Evolutionary conservation across 2,888 invertebrate genomes (phyloP).

Genomic region (Lycaena phlaeas): DNA sequence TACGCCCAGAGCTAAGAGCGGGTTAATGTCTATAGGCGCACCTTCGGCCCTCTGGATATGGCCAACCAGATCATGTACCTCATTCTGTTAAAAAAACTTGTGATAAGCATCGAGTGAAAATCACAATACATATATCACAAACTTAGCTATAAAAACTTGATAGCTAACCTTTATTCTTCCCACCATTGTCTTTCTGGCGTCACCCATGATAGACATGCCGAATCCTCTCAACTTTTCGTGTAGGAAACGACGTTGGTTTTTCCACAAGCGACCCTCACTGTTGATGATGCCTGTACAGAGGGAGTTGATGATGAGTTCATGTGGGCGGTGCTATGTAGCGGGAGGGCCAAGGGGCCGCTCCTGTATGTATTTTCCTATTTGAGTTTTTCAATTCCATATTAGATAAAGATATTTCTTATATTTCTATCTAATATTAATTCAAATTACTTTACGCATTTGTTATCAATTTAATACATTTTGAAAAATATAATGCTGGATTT

Average conservation of each 20-base stretch:
- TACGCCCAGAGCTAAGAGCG: constrained; percentile 83
- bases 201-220: constrained; percentile 90
- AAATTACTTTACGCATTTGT: not conserved
- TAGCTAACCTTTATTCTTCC: constrained; percentile 81
- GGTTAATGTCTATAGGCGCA: constrained; percentile 82
- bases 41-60: constrained; percentile 76
- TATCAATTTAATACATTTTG: not conserved
- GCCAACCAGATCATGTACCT: constrained; percentile 82
- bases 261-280: constrained; percentile 91
- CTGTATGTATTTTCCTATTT: constrained; percentile 30
- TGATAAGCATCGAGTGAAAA: not conserved
- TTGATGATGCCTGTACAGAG: constrained; percentile 85
- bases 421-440: not conserved
- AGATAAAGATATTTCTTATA: not conserved
- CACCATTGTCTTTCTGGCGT: constrained; percentile 87
- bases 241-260: constrained; percentile 89
- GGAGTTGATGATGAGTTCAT: constrained; percentile 25
- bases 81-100: constrained; percentile 64
- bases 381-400: constrained; percentile 17
- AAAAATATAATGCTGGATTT: constrained; percentile 6
- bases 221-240: constrained; percentile 88
- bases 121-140: not conserved
- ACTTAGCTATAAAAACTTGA: too few relatives aligned
- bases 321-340: constrained; percentile 45
- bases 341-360: constrained; percentile 36